Base-by-base conservation (phyloP, 2,797 vertebrate genomes). In the Lycodopsis pacificus region DNA sequence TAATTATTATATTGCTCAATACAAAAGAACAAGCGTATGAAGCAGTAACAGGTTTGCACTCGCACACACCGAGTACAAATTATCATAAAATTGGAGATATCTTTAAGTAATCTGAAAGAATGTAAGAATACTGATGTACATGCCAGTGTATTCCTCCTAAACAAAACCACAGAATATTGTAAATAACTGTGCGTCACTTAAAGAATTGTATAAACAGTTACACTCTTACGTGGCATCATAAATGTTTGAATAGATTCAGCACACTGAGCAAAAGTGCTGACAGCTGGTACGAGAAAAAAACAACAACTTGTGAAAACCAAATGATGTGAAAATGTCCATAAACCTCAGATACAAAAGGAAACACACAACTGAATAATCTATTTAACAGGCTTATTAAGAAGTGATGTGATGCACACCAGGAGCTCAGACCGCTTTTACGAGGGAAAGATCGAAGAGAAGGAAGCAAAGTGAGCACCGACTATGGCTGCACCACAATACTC, bases 101-200 rank as follows among this genome's bases (percentile, higher is more conserved):
- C 40, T 62, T 68, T 30, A n/a, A n/a, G 17, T 34, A 12, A 56
- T n/a, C 17, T 67, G 20, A 70, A 65, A 65, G 40, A 9, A 51
- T 20, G 42, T n/a, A n/a, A n/a, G n/a, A n/a, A n/a, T n/a, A n/a
- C n/a, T n/a, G n/a, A n/a, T n/a, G n/a, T n/a, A n/a, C n/a, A n/a
- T n/a, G n/a, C n/a, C n/a, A n/a, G n/a, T 27, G 22, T 63, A 66
- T 25, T 58, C 13, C 19, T 46, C 4, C 12, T 34, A 67, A 71
- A 66, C n/a, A 70, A 30, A 61, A 40, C 9, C 25, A 44, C 25
- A 56, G 7, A 4, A 2, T 25, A 61, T 12, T 59, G 7, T 64
- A 64, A 71, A 32, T 57, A 32, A 38, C 20, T 36, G 32, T 58
- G 10, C 5, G 19, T 58, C 32, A 38, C 22, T 59, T 34, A 12